Conservation (phyloP, 2,888 invertebrate species). For the Xestia xanthographa region DNA sequence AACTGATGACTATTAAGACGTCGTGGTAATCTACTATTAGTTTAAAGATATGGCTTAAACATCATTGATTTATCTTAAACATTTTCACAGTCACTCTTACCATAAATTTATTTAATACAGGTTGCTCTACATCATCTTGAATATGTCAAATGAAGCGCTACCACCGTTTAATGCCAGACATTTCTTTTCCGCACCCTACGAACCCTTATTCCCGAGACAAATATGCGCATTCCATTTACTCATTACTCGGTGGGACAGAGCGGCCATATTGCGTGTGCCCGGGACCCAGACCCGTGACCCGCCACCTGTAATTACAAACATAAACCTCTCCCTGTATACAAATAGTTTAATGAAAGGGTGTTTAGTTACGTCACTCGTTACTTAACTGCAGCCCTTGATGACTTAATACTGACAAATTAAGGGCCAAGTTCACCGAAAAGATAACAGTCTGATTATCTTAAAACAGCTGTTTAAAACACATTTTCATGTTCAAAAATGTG, state of each 20-base stretch:
- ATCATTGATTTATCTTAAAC: background rate
- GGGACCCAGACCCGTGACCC: conserved; percentile 52
- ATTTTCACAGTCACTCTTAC: background rate
- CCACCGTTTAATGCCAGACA: background rate
- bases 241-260: conserved; percentile 29
- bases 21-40: background rate
- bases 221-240: conserved; percentile 35
- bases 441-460: too few relatives aligned
- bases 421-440: too few relatives aligned
- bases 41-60: background rate
- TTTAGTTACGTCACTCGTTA: conserved; percentile 52
- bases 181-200: background rate
- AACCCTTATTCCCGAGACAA: conserved; percentile 4
- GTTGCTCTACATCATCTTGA: background rate
- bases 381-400: conserved; percentile 34
- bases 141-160: background rate
- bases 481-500: too few relatives aligned
- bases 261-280: conserved; percentile 59
- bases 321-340: conserved; percentile 60
- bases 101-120: background rate
- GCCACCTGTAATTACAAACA: conserved; percentile 61
- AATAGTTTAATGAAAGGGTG: conserved; percentile 65
- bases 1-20: background rate
- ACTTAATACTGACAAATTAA: conserved; percentile 51
- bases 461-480: too few relatives aligned